Percentiles rank a stretch among this genome's conserved stretches.
Conservation (phyloP, 2,888 invertebrate species). For the Drosophila phalerata region DNA sequence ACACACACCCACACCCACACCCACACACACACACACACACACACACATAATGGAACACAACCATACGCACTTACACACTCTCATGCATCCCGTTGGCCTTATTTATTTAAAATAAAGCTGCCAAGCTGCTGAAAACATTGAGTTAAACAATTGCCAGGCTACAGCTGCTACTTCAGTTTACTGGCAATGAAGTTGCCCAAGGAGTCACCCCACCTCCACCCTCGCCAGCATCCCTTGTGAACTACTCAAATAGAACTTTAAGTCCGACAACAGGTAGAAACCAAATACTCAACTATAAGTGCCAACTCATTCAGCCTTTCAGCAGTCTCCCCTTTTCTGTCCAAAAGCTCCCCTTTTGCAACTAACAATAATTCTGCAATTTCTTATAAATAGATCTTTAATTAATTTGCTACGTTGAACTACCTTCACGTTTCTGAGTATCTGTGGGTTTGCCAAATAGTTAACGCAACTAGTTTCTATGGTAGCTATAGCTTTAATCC, state of each 20-base stretch:
- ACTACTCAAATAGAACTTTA: conserved; percentile 18
- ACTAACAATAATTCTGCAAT: conserved; percentile 16
- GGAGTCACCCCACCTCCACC: conserved; percentile 8
- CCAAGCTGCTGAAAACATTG: conserved; percentile 69
- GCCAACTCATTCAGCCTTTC: conserved; percentile 14
- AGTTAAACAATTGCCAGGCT: conserved; percentile 67
- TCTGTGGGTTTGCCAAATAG: not conserved
- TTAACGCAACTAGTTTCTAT: not conserved
- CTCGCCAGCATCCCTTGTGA: not conserved
- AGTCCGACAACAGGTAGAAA: conserved; percentile 18
- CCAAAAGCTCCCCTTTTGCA: not conserved
- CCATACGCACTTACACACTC: conserved; percentile 3
- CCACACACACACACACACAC: conserved; percentile 20
- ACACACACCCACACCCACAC: conserved; percentile 26
- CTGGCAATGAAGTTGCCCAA: conserved; percentile 33
- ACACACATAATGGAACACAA: conserved; percentile 13
- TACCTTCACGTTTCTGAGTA: not conserved
- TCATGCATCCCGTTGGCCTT: conserved; percentile 45
- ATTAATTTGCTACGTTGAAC: conserved; percentile 9
- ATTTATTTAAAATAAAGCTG: conserved; percentile 80
- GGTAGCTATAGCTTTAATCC: not conserved
- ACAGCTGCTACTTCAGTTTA: conserved; percentile 23
- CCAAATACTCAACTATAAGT: conserved; percentile 8
- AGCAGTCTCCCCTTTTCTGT: not conserved
- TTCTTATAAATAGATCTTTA: conserved; percentile 24